phyloP scores from a whole-genome alignment of 2,113 vertebrate genomes.

The Sceloporus undulatus region DNA sequence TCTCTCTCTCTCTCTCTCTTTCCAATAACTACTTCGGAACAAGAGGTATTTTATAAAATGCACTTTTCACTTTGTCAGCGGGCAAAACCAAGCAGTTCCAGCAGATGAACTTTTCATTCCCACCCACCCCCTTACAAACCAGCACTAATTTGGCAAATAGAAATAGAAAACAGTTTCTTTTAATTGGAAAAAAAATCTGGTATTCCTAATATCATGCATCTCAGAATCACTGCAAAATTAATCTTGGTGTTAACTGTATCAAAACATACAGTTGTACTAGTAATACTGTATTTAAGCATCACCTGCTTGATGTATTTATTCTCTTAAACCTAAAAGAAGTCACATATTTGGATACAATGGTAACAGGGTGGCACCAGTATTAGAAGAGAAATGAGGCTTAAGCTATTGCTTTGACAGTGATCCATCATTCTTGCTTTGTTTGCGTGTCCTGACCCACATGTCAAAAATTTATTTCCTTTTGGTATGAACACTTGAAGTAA shows the following conservation, averaged over 20 bases:
- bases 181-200: constrained; percentile 35
- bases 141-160: constrained; percentile 38
- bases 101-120: background rate
- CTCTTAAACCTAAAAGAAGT: constrained; percentile 21
- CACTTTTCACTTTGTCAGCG: background rate
- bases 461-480: background rate
- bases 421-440: constrained; percentile 44
- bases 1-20: background rate
- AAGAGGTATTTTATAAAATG: constrained; percentile 28
- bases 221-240: constrained; percentile 44
- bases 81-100: constrained; percentile 43
- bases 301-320: constrained; percentile 32
- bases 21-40: background rate
- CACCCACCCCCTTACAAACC: background rate
- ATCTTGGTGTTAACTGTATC: constrained; percentile 42
- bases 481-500: background rate
- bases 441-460: background rate
- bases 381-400: constrained; percentile 57
- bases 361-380: constrained; percentile 37
- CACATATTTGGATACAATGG: constrained; percentile 47
- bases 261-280: constrained; percentile 48
- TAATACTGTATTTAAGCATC: constrained; percentile 22
- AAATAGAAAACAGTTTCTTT: background rate
- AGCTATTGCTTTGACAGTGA: constrained; percentile 49
- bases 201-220: constrained; percentile 24